phyloP scores from a whole-genome alignment of 2,113 vertebrate genomes.

The Grammomys surdaster region DNA sequence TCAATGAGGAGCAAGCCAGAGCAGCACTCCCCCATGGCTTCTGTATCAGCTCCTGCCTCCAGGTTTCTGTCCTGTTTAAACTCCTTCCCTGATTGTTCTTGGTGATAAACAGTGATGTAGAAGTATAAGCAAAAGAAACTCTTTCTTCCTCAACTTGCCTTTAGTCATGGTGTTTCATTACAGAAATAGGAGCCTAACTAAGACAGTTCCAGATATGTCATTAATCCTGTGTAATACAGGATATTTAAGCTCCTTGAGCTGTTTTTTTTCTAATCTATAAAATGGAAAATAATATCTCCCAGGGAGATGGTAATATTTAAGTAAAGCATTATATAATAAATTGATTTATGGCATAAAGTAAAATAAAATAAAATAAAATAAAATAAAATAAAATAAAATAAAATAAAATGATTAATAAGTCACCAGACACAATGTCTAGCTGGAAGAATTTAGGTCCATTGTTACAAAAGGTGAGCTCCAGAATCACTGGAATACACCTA shows the following conservation, averaged over 20 bases:
- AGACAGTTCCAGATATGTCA: neutral
- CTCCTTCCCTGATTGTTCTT: neutral
- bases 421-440: neutral
- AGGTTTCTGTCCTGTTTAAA: neutral
- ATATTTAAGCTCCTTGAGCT: neutral
- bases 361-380: neutral
- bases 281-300: conserved; percentile 31
- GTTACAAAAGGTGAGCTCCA: neutral
- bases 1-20: neutral
- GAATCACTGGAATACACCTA: neutral
- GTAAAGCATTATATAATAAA: neutral
- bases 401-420: neutral
- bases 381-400: neutral
- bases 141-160: neutral
- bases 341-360: neutral
- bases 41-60: neutral
- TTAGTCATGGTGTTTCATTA: neutral
- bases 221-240: neutral
- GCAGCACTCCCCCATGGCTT: neutral
- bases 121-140: neutral
- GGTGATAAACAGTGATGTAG: neutral
- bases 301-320: neutral
- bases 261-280: neutral
- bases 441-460: neutral
- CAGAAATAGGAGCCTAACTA: neutral